Evolutionary conservation across 2,888 invertebrate genomes (phyloP).

Genomic region (Electrophaes corylata): DNA sequence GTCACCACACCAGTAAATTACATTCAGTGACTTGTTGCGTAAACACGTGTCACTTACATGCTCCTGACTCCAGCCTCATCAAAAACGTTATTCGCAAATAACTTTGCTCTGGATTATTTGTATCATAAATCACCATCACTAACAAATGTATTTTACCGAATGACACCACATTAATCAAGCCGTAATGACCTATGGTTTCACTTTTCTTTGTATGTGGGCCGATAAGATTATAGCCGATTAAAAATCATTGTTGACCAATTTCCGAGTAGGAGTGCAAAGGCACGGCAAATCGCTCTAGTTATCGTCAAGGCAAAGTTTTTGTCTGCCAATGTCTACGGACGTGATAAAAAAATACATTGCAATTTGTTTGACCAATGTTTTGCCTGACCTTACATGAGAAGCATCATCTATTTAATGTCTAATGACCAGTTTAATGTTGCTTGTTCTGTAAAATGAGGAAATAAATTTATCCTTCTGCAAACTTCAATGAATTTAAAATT

Average conservation of each 20-base stretch:
- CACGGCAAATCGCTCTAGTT: constrained; percentile 46
- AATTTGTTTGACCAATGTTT: constrained; percentile 53
- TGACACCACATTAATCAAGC: constrained; percentile 57
- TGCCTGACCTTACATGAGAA: constrained; percentile 50
- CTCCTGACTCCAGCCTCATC: constrained; percentile 34
- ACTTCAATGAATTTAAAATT: constrained; percentile 4
- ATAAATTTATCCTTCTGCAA: constrained; percentile 3
- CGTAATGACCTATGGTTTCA: constrained; percentile 60
- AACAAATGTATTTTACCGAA: constrained; percentile 51
- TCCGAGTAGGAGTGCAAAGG: constrained; percentile 53
- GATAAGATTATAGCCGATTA: constrained; percentile 50
- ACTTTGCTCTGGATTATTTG: constrained; percentile 10
- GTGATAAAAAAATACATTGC: constrained; percentile 53
- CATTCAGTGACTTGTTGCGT: constrained; percentile 64
- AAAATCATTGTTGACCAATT: constrained; percentile 52
- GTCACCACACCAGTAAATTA: constrained; percentile 62
- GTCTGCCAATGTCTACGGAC: constrained; percentile 59
- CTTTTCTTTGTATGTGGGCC: constrained; percentile 59
- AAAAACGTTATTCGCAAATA: constrained; percentile 27
- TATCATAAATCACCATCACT: constrained; percentile 50
- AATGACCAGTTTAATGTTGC: constrained; percentile 39
- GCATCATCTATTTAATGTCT: constrained; percentile 46
- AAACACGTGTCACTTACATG: constrained; percentile 56
- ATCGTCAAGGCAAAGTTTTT: constrained; percentile 53
- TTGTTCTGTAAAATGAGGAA: constrained; percentile 33